phyloP scores from a whole-genome alignment of 2,113 vertebrate genomes.

The Hiodon tergisus region DNA sequence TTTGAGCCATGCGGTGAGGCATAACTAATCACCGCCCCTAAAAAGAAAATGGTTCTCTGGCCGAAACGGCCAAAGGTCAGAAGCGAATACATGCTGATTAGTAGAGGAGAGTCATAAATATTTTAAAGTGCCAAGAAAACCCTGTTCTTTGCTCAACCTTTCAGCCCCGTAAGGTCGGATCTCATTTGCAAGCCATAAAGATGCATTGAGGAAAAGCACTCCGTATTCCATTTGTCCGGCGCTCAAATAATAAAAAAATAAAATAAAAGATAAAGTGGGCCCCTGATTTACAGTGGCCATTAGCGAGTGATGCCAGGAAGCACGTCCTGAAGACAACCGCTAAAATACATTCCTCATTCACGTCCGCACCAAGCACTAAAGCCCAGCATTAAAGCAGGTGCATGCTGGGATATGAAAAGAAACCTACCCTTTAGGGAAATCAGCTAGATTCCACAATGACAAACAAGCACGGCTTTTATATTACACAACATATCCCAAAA shows the following conservation, averaged over 20 bases:
- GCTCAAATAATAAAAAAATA: constrained; percentile 39
- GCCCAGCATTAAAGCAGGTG: no score
- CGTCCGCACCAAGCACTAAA: no score
- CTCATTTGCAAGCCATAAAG: constrained; percentile 61
- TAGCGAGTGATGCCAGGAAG: no score
- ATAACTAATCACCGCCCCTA: constrained; percentile 58
- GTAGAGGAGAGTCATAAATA: constrained; percentile 63
- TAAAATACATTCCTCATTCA: no score
- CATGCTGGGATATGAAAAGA: no score
- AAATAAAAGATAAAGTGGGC: no score
- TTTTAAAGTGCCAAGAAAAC: constrained; percentile 56
- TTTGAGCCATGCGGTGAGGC: constrained; percentile 16
- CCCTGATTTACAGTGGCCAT: no score
- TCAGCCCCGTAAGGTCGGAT: constrained; percentile 57
- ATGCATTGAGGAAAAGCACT: constrained; percentile 45
- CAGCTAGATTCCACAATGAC: no score
- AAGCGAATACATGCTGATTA: constrained; percentile 48
- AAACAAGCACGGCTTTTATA: no score
- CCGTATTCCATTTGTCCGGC: constrained; percentile 46
- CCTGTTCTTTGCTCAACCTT: constrained; percentile 53
- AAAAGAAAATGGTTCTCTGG: constrained; percentile 43
- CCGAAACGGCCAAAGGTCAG: constrained; percentile 40
- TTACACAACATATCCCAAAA: no score
- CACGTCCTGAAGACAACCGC: no score
- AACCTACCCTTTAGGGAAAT: no score